Conservation (phyloP, 1,140 invertebrate species). For the Charaxes varanes region DNA sequence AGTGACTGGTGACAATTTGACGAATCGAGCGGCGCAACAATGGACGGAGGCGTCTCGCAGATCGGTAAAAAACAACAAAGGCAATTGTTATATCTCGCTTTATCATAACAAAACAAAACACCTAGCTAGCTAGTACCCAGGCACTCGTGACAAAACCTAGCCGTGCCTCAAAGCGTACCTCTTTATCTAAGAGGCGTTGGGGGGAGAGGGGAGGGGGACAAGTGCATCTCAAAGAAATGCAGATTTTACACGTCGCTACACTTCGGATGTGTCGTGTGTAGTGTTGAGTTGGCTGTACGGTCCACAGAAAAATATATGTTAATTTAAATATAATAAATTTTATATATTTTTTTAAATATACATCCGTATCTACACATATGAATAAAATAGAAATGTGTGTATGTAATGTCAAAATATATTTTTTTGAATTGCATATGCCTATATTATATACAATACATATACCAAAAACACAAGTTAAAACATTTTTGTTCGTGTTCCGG, state of each 20-base stretch:
- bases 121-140: constrained; percentile 41
- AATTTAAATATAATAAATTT: constrained; percentile 6
- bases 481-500: too few relatives aligned
- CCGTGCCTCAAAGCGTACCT: constrained; percentile 63
- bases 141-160: constrained; percentile 57
- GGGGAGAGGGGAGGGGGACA: constrained; percentile 37
- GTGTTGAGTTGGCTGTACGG: constrained; percentile 35
- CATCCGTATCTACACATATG: too few relatives aligned
- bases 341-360: constrained; percentile 6
- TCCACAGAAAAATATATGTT: constrained; percentile 22
- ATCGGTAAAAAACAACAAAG: constrained; percentile 40
- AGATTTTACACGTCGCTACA: constrained; percentile 73
- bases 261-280: constrained; percentile 64
- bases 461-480: too few relatives aligned
- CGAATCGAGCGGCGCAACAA: too few relatives aligned
- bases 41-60: too few relatives aligned
- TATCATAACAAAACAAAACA: constrained; percentile 53
- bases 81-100: constrained; percentile 34
- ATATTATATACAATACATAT: neutral
- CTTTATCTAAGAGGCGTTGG: constrained; percentile 56
- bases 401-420: neutral
- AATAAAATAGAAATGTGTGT: neutral
- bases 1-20: too few relatives aligned
- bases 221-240: constrained; percentile 73
- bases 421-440: too few relatives aligned